These are phyloP conservation scores for Apodemus agrarius DNA, from an alignment of 2,797 vertebrate species.

Conservation along the genomic window DNA sequence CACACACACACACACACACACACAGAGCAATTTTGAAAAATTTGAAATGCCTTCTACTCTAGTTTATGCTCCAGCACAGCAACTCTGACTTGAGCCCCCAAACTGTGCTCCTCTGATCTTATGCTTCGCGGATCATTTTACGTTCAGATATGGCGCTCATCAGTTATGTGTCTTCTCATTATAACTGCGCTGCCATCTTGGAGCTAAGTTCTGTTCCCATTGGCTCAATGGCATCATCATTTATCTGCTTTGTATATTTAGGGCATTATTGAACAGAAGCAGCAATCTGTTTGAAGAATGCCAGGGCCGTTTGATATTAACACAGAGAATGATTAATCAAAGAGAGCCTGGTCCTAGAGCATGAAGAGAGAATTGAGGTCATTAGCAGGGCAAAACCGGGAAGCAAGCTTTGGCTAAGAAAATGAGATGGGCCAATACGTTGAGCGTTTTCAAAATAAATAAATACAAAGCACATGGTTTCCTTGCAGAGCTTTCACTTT, in stretches of 20 bases:
- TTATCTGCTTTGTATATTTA: slow-evolving; percentile 86
- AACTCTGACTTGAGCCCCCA: slow-evolving; percentile 75
- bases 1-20: background rate
- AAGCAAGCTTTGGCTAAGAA: slow-evolving; percentile 79
- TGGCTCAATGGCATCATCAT: slow-evolving; percentile 80
- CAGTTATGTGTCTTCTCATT: slow-evolving; percentile 65
- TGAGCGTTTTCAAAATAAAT: slow-evolving; percentile 71
- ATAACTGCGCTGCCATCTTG: slow-evolving; percentile 79
- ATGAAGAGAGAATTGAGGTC: slow-evolving; percentile 82
- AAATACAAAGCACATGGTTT: slow-evolving; percentile 52
- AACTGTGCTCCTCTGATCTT: slow-evolving; percentile 77
- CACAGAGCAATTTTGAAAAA: too few species aligned
- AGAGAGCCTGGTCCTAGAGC: slow-evolving; percentile 77
- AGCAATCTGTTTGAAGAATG: slow-evolving; percentile 83
- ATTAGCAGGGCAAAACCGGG: slow-evolving; percentile 80
- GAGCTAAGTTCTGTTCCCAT: slow-evolving; percentile 74
- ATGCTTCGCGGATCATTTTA: slow-evolving; percentile 83
- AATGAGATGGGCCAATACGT: slow-evolving; percentile 67
- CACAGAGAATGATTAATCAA: slow-evolving; percentile 86
- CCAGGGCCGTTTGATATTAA: slow-evolving; percentile 85
- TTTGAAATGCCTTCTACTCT: slow-evolving; percentile 59
- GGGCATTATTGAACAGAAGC: slow-evolving; percentile 84
- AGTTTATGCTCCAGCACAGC: slow-evolving; percentile 73
- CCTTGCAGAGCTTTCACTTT: slow-evolving; percentile 65
- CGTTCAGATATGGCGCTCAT: slow-evolving; percentile 77